Evolutionary conservation across 1,140 invertebrate species (phyloP).

Genomic region (Monochamus saltuarius): DNA sequence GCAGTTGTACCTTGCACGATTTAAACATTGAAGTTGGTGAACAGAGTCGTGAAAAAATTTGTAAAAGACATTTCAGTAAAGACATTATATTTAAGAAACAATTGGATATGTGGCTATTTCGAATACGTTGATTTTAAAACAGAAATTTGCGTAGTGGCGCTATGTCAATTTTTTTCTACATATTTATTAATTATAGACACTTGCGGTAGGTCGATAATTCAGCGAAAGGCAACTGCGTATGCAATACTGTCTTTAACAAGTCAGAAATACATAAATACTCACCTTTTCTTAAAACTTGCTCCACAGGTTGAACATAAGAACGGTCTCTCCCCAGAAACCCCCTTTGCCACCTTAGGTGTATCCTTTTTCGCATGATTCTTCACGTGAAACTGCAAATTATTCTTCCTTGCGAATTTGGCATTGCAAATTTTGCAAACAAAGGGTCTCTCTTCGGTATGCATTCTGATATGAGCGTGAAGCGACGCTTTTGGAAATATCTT

Average conservation of each 20-base stretch:
- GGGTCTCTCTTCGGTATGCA: conserved; percentile 78
- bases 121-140: too few species aligned
- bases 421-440: conserved; percentile 64
- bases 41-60: too few species aligned
- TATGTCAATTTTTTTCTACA: too few species aligned
- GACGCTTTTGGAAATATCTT: conserved; percentile 70
- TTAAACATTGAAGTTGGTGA: too few species aligned
- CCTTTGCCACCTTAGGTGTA: conserved; percentile 18
- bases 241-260: neutral
- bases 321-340: conserved; percentile 28
- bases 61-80: too few species aligned
- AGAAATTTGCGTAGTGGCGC: too few species aligned
- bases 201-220: neutral
- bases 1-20: too few species aligned
- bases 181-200: too few species aligned
- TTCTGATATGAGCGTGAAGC: conserved; percentile 67
- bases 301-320: conserved; percentile 64
- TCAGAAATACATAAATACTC: conserved; percentile 48
- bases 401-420: conserved; percentile 65
- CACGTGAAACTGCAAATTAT: conserved; percentile 60
- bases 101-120: too few species aligned
- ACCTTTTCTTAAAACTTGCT: conserved; percentile 63
- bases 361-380: conserved; percentile 51
- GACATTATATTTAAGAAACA: too few species aligned
- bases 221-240: neutral